Base-by-base conservation (phyloP, 2,888 invertebrate species). In the Sericinus montela region DNA sequence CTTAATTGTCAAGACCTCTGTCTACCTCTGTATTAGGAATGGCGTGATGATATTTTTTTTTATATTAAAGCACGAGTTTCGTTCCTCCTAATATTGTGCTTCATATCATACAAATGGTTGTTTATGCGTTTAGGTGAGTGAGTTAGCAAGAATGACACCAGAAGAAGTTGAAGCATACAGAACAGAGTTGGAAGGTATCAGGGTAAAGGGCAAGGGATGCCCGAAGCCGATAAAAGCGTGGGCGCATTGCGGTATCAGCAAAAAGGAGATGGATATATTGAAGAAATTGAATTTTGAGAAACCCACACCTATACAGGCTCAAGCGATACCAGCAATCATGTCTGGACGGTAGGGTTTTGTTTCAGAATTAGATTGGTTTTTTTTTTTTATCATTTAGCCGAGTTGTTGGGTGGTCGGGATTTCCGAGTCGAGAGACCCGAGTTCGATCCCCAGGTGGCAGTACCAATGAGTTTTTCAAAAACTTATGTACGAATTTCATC, bases 161-260 rank as follows among this genome's bases (percentile, higher is more conserved):
- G 95, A 96, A 70, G 95, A 96, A 63, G 95, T 97, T 0, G 96
- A 97, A 53, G 91, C 92, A 0, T 96, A 97, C 70, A 93, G 94
- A 64, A 92, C 92, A 56, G 98, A 98, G 64, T 73, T 99, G 54
- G 99, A 99, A 87, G 98, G 97, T 1, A 97, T 99, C 48, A 92
- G 96, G 60, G 98, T 99, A 0, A 96, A 97, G 73, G 99, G 99
- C 16, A 98, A 98, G 74, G 96, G 97, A 7, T 98, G 98, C 72
- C 99, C 99, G 0, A 98, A 97, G 72, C 95, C 96, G 0, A 97
- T 99, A 52, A 96, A 93, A 85, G 93, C 94, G 0, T 99, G 99
- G 99, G 98, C 99, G 0, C 99, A 99, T 67, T 98, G 98, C 75
- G 99, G 99, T 4, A 96, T 98, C 14, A 97, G 97, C 54, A 97